phyloP scores from a whole-genome alignment of 2,797 vertebrate species.

The Acanthopagrus latus region DNA sequence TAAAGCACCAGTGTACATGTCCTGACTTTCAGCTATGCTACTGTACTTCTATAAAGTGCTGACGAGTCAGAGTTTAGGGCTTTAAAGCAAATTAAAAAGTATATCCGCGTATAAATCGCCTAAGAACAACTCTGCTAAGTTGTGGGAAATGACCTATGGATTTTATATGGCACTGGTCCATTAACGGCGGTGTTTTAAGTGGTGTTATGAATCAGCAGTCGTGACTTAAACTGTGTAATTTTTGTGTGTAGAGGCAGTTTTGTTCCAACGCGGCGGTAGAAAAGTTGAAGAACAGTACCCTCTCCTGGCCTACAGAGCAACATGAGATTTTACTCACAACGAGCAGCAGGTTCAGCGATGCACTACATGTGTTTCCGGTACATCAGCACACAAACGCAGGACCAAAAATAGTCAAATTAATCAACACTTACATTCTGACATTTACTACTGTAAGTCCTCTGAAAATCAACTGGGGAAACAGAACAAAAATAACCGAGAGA shows the following conservation, averaged over 20 bases:
- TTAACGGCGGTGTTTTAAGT: conserved; percentile 1
- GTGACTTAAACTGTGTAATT: not conserved
- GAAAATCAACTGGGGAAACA: not conserved
- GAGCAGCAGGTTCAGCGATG: conserved; percentile 9
- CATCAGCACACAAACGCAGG: not conserved
- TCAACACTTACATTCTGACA: not conserved
- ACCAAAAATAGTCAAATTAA: conserved; percentile 7
- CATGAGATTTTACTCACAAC: conserved; percentile 29
- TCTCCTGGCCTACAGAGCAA: conserved; percentile 70
- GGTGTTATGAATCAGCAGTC: conserved; percentile 37
- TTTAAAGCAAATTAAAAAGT: conserved; percentile 27
- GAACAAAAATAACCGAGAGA: not conserved
- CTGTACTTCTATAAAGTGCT: conserved; percentile 11
- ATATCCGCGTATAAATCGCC: conserved; percentile 5
- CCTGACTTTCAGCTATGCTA: not conserved
- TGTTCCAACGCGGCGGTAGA: conserved; percentile 26
- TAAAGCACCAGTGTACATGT: not conserved
- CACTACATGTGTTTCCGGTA: not conserved
- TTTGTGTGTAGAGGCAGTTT: not conserved
- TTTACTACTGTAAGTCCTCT: not conserved
- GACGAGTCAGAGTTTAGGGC: conserved; percentile 15
- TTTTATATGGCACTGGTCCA: not conserved
- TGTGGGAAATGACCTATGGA: conserved; percentile 19
- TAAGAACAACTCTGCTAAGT: not conserved
- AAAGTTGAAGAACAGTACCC: conserved; percentile 76